These are phyloP conservation scores for Calephelis perditalis DNA, from an alignment of 2,888 invertebrate species.

Conservation along the genomic window DNA sequence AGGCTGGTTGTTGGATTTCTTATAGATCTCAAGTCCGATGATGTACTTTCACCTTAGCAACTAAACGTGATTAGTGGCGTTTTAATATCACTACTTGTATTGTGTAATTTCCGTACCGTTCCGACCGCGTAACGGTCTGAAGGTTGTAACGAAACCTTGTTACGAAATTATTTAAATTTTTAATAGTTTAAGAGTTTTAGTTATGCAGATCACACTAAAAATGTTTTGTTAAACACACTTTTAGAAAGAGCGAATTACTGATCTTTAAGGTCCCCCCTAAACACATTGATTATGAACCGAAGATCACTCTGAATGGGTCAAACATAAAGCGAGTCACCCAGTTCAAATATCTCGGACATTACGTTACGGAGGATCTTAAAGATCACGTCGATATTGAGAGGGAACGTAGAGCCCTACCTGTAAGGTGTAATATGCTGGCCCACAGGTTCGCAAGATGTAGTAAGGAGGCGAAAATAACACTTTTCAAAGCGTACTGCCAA, in stretches of 20 bases:
- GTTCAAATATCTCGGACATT: background rate
- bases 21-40: background rate
- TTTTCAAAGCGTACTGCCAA: background rate
- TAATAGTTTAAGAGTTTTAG: too few species aligned
- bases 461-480: constrained; percentile 10
- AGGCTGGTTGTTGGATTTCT: constrained; percentile 2
- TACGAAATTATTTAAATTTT: too few species aligned
- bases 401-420: constrained; percentile 24
- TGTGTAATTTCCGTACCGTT: too few species aligned
- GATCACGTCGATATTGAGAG: background rate
- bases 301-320: background rate
- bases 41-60: too few species aligned
- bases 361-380: background rate
- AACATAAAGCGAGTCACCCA: background rate
- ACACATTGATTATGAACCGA: background rate
- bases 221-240: background rate
- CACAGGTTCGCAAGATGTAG: constrained; percentile 25
- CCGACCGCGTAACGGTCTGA: too few species aligned
- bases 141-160: too few species aligned
- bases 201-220: too few species aligned
- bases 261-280: background rate
- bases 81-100: too few species aligned
- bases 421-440: constrained; percentile 24
- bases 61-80: too few species aligned
- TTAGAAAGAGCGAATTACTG: background rate